Evolutionary conservation across 2,113 vertebrate species (phyloP).

Genomic region (Paedocypris sp.): DNA sequence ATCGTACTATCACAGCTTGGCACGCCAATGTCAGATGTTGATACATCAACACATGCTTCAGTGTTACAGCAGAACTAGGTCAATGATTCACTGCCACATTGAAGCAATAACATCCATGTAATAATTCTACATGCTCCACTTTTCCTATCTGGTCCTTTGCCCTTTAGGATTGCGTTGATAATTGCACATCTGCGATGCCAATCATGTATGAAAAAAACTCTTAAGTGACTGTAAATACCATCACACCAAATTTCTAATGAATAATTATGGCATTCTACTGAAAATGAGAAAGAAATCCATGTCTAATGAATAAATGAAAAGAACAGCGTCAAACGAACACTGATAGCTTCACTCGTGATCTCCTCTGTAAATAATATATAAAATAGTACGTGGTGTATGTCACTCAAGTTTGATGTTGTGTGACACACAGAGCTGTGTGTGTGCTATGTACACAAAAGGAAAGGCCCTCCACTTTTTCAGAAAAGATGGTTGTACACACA

Average conservation of each 20-base stretch:
- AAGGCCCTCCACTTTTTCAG: too few species aligned
- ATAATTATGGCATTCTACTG: slow-evolving; percentile 9
- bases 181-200: slow-evolving; percentile 14
- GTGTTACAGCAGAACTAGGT: slow-evolving; percentile 24
- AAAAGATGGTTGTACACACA: too few species aligned
- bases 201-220: not conserved
- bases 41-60: not conserved
- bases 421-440: too few species aligned
- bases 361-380: too few species aligned
- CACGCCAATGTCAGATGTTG: not conserved
- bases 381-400: too few species aligned
- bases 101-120: slow-evolving; percentile 3
- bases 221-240: not conserved
- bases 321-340: not conserved
- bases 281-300: slow-evolving; percentile 1
- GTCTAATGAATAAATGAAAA: slow-evolving; percentile 8
- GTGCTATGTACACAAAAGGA: too few species aligned
- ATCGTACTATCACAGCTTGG: not conserved
- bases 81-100: slow-evolving; percentile 11
- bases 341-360: too few species aligned
- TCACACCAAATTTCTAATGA: slow-evolving; percentile 13
- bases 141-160: not conserved
- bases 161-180: not conserved
- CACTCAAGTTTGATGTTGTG: too few species aligned
- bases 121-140: slow-evolving; percentile 20